These are phyloP conservation scores for Apostichopus parvimensis DNA, from an alignment of 35 echinoderm and acorn worm genomes.

Conservation along the genomic window DNA sequence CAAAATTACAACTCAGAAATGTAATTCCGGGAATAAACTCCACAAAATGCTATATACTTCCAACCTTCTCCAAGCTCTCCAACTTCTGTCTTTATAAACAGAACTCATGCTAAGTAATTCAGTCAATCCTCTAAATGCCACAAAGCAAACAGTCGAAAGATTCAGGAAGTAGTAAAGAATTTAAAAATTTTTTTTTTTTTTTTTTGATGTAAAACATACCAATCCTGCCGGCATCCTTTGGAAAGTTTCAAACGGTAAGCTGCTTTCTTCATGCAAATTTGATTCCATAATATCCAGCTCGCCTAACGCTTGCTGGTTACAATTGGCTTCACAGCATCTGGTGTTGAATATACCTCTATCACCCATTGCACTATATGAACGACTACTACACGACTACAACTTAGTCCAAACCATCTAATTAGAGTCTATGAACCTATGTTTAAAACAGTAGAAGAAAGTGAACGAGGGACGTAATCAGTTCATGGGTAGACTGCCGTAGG, in stretches of 20 bases:
- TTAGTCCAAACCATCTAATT: constrained; percentile 10
- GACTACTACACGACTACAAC: background rate
- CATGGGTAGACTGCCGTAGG: constrained; percentile 19
- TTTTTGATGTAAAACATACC: background rate
- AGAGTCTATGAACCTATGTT: background rate
- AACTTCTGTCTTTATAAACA: too few species aligned
- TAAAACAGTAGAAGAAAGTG: constrained; percentile 7
- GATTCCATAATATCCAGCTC: background rate
- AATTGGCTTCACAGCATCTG: background rate
- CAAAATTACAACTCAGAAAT: too few species aligned
- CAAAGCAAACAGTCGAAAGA: too few species aligned
- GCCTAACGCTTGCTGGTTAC: background rate
- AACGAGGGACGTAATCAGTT: background rate
- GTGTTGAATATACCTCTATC: background rate
- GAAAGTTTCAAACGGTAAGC: constrained; percentile 5
- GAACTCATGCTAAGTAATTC: too few species aligned
- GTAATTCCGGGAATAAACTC: too few species aligned
- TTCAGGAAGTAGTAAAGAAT: too few species aligned
- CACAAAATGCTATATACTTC: too few species aligned
- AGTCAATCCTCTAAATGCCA: too few species aligned
- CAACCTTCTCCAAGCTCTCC: too few species aligned
- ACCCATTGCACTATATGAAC: background rate
- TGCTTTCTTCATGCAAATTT: background rate
- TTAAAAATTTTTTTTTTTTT: too few species aligned
- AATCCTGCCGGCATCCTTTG: constrained; percentile 1